A percentile compares a stretch with the other conserved stretches of the same genome.
phyloP scores from a whole-genome alignment of 2,113 vertebrate species.

The Arenaria interpres region DNA sequence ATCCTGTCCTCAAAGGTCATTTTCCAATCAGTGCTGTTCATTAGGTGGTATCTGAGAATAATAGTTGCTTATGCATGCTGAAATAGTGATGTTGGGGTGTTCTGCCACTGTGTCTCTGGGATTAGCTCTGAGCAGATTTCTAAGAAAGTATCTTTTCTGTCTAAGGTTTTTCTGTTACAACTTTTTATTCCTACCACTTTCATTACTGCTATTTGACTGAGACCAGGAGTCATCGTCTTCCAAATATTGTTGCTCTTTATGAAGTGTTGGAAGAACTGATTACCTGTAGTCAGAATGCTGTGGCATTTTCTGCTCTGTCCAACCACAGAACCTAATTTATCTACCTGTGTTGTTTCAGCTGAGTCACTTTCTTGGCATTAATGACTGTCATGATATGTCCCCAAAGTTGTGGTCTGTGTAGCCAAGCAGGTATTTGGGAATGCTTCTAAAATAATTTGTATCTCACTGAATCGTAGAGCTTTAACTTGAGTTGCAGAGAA shows the following conservation, averaged over 20 bases:
- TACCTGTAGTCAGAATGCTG: not conserved
- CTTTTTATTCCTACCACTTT: not conserved
- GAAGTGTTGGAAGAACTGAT: not conserved
- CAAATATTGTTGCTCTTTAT: not conserved
- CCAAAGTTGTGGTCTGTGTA: not conserved
- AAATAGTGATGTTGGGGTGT: not conserved
- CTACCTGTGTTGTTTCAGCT: not conserved
- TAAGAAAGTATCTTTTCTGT: not conserved
- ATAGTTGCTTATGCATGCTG: not conserved
- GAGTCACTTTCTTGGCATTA: not conserved
- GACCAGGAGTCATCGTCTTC: not conserved
- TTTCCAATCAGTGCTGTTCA: not conserved
- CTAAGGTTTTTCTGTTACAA: not conserved
- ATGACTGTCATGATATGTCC: not conserved
- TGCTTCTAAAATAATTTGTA: not conserved
- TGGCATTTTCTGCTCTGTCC: not conserved
- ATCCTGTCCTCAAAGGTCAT: not conserved
- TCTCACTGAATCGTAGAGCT: not conserved
- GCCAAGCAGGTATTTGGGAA: not conserved
- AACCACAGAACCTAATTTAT: not conserved
- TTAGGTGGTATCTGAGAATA: not conserved
- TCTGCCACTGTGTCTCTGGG: not conserved
- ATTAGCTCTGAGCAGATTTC: not conserved
- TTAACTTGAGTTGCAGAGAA: not conserved
- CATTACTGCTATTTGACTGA: not conserved